Conservation (phyloP, 2,888 invertebrate genomes). For the Monopis laevigella region DNA sequence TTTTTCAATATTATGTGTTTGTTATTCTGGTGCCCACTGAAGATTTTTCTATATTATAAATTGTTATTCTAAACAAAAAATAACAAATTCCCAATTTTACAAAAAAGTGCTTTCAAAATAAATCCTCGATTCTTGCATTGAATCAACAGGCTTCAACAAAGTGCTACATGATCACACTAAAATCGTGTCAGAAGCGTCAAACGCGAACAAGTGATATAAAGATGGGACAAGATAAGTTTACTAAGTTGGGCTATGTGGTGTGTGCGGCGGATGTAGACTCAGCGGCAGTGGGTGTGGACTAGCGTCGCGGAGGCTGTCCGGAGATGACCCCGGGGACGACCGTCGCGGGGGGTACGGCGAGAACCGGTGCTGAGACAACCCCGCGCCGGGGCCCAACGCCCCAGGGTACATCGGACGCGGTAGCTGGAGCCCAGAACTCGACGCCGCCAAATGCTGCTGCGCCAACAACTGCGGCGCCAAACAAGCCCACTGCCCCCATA, state of each 20-base stretch:
- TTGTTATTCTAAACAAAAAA: no score
- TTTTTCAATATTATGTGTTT: no score
- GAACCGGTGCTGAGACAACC: slow-evolving; percentile 68
- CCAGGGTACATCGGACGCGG: slow-evolving; percentile 59
- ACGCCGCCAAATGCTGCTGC: slow-evolving; percentile 71
- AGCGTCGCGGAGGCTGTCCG: slow-evolving; percentile 68
- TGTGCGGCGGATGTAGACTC: slow-evolving; percentile 38
- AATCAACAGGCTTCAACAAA: no score
- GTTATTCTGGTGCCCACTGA: no score
- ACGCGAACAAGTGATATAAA: slow-evolving; percentile 3
- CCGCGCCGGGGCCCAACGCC: slow-evolving; percentile 38
- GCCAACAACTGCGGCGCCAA: slow-evolving; percentile 72
- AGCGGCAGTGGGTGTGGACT: slow-evolving; percentile 47
- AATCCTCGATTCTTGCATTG: no score
- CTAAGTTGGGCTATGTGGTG: slow-evolving; percentile 57
- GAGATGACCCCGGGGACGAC: slow-evolving; percentile 65
- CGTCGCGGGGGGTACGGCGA: slow-evolving; percentile 67
- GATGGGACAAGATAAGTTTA: slow-evolving; percentile 17
- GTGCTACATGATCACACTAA: slow-evolving; percentile 4
- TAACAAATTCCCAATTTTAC: no score
- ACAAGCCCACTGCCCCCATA: slow-evolving; percentile 80
- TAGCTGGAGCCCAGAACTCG: slow-evolving; percentile 51
- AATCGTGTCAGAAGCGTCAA: slow-evolving; percentile 7
- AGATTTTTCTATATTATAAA: no score
- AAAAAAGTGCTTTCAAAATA: no score